Evolutionary conservation across 2,888 invertebrate species (phyloP).

Genomic region (Drosophila macrospina): DNA sequence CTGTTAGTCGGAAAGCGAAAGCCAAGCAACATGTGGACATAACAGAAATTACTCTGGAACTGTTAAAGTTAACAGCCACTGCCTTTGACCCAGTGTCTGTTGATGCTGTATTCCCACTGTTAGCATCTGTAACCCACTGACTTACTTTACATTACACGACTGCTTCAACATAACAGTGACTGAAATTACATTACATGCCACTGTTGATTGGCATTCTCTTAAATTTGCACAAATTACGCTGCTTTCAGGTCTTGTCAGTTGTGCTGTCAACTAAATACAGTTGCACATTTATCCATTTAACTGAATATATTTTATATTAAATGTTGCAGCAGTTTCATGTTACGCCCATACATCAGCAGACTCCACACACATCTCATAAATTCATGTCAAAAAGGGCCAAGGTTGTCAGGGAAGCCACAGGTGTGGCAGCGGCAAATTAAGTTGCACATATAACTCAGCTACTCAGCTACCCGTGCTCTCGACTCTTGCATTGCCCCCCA

Average conservation of each 20-base stretch:
- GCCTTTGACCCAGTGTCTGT: constrained; percentile 18
- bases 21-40: constrained; percentile 64
- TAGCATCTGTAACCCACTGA: constrained; percentile 51
- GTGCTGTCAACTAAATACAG: constrained; percentile 35
- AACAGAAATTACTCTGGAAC: background rate
- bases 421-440: constrained; percentile 78
- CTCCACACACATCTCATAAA: constrained; percentile 55
- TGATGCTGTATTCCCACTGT: constrained; percentile 4
- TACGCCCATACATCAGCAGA: constrained; percentile 24
- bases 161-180: background rate
- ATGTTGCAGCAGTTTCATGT: constrained; percentile 50
- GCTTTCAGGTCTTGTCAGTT: constrained; percentile 25
- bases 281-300: constrained; percentile 58
- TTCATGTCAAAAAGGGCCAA: constrained; percentile 70
- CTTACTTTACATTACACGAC: constrained; percentile 27
- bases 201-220: constrained; percentile 49
- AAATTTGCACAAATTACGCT: background rate
- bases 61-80: constrained; percentile 15
- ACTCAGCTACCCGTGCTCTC: constrained; percentile 10
- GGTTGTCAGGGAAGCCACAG: constrained; percentile 72
- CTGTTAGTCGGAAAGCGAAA: constrained; percentile 40
- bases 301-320: constrained; percentile 67
- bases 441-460: constrained; percentile 78
- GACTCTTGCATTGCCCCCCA: constrained; percentile 1
- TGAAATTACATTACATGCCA: background rate